A percentile compares a stretch with the other conserved stretches of the same genome.
Evolutionary conservation across 2,888 invertebrate genomes (phyloP).

Genomic region (Glomeris marginata): DNA sequence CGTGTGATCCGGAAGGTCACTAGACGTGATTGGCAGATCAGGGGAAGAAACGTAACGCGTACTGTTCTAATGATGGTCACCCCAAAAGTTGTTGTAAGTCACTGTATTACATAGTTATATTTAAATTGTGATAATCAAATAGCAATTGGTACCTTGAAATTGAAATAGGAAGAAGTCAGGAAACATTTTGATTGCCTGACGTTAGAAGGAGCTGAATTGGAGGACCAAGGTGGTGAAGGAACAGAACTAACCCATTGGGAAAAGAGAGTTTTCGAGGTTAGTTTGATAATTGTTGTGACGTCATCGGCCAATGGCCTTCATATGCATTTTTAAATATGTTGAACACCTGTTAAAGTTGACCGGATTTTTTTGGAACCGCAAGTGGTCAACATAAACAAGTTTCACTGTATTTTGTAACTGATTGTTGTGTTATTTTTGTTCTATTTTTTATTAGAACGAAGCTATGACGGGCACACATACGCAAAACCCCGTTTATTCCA

Average conservation of each 20-base stretch:
- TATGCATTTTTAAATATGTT: no score
- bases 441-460: constrained; percentile 54
- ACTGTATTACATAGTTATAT: neutral
- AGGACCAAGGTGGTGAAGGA: constrained; percentile 96
- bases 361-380: no score
- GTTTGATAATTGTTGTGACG: neutral
- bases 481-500: constrained; percentile 90
- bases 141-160: constrained; percentile 4
- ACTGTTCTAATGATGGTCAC: constrained; percentile 79
- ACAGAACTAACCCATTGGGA: constrained; percentile 98
- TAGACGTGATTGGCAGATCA: constrained; percentile 56
- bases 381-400: no score
- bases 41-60: constrained; percentile 55
- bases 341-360: constrained; percentile 4
- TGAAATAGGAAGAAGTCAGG: constrained; percentile 54
- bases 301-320: neutral
- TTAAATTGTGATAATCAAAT: neutral
- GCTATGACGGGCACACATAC: constrained; percentile 99
- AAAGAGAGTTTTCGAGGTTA: constrained; percentile 90
- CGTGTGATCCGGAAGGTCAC: constrained; percentile 63
- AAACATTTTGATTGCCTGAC: constrained; percentile 71
- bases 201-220: constrained; percentile 90
- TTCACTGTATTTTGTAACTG: no score
- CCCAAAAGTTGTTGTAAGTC: constrained; percentile 54
- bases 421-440: neutral